phyloP scores from a whole-genome alignment of 2,797 vertebrate species.

The Rhinichthys osculus region DNA sequence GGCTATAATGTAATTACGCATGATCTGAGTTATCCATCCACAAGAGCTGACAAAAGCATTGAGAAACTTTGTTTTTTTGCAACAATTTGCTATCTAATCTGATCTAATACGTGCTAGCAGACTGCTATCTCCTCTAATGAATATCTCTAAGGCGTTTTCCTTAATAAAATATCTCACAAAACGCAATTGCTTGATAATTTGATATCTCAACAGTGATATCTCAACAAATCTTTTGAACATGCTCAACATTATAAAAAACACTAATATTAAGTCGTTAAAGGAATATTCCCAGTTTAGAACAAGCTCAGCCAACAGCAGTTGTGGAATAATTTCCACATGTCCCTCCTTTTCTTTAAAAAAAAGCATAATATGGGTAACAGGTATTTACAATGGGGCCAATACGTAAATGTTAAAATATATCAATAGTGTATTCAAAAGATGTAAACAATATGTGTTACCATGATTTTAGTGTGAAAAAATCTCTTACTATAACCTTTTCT shows the following conservation, averaged over 20 bases:
- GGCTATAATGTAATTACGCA: conserved; percentile 25
- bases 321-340: background rate
- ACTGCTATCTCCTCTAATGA: background rate
- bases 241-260: background rate
- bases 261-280: background rate
- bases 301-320: background rate
- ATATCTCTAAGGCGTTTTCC: background rate
- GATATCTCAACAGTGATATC: background rate
- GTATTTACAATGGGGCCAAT: background rate
- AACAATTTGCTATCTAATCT: background rate
- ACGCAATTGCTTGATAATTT: background rate
- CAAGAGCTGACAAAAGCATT: conserved; percentile 9
- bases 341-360: background rate
- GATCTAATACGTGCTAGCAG: background rate
- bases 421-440: background rate
- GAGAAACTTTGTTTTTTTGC: background rate
- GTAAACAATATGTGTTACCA: background rate
- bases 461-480: background rate
- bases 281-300: background rate
- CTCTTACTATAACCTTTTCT: background rate
- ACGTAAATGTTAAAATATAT: background rate
- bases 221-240: background rate
- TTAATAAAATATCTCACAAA: conserved; percentile 1
- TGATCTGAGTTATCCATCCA: conserved; percentile 25
- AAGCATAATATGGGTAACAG: background rate